phyloP scores from a whole-genome alignment of 2,888 invertebrate genomes.

The Blastobasis lacticolella region DNA sequence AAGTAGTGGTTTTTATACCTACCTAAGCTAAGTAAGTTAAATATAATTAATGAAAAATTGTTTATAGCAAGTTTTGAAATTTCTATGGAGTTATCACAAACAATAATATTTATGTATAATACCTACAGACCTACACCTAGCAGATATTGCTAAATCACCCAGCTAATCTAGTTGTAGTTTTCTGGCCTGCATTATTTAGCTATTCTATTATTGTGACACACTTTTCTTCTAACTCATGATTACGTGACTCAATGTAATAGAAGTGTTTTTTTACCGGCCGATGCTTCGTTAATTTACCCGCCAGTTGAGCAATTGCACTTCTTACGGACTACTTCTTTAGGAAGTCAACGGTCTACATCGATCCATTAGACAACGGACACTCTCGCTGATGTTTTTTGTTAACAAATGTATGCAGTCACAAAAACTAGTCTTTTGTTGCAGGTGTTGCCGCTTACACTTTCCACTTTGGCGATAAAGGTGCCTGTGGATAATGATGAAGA shows the following conservation, averaged over 20 bases:
- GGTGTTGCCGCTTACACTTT: slow-evolving; percentile 35
- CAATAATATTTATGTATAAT: too few relatives aligned
- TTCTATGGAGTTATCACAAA: too few relatives aligned
- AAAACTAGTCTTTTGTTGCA: slow-evolving; percentile 28
- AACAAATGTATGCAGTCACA: not conserved
- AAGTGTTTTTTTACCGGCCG: slow-evolving; percentile 25
- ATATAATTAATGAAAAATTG: too few relatives aligned
- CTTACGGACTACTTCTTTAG: slow-evolving; percentile 9
- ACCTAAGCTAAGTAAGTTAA: too few relatives aligned
- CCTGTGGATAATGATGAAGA: slow-evolving; percentile 38
- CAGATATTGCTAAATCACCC: too few relatives aligned
- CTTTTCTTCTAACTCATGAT: slow-evolving; percentile 45
- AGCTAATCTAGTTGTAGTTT: not conserved
- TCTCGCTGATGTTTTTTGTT: not conserved
- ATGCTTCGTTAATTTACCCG: slow-evolving; percentile 24
- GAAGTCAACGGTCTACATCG: slow-evolving; percentile 3
- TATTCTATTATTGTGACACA: slow-evolving; percentile 46
- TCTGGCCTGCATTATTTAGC: slow-evolving; percentile 10
- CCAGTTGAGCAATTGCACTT: slow-evolving; percentile 23
- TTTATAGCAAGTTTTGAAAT: too few relatives aligned
- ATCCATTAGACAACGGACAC: slow-evolving; percentile 2
- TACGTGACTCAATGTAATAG: slow-evolving; percentile 50
- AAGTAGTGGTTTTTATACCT: too few relatives aligned
- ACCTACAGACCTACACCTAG: too few relatives aligned
- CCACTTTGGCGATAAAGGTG: slow-evolving; percentile 43